phyloP scores from a whole-genome alignment of 2,888 invertebrate genomes.

The Xanthorhoe spadicearia region DNA sequence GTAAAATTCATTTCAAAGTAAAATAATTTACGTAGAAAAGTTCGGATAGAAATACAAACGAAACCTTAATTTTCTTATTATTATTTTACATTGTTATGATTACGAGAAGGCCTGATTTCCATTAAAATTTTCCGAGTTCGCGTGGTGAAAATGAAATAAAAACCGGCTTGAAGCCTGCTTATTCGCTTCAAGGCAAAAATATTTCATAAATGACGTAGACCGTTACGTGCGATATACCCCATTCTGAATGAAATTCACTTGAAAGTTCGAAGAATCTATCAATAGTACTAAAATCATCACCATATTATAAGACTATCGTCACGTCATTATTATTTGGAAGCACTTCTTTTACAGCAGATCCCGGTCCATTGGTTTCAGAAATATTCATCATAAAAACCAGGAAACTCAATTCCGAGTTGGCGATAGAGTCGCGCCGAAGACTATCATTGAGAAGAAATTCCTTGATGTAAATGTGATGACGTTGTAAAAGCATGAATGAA shows the following conservation, averaged over 20 bases:
- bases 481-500: conserved; percentile 30
- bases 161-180: background rate
- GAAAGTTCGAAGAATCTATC: background rate
- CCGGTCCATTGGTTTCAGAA: no score
- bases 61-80: background rate
- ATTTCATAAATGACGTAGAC: background rate
- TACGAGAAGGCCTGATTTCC: background rate
- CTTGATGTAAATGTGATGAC: background rate
- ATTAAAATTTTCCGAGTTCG: background rate
- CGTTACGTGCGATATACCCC: background rate
- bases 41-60: background rate
- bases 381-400: background rate
- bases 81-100: background rate
- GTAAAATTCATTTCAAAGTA: conserved; percentile 10
- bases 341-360: no score
- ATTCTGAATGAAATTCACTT: background rate
- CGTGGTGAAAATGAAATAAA: background rate
- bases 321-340: no score
- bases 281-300: no score
- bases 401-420: no score
- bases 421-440: no score
- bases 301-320: no score
- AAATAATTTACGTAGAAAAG: background rate
- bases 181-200: background rate
- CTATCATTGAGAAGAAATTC: background rate